Percentiles rank a stretch among this genome's conserved stretches.
phyloP scores from a whole-genome alignment of 35 echinoderm and acorn worm genomes.

The Eucidaris tribuloides region DNA sequence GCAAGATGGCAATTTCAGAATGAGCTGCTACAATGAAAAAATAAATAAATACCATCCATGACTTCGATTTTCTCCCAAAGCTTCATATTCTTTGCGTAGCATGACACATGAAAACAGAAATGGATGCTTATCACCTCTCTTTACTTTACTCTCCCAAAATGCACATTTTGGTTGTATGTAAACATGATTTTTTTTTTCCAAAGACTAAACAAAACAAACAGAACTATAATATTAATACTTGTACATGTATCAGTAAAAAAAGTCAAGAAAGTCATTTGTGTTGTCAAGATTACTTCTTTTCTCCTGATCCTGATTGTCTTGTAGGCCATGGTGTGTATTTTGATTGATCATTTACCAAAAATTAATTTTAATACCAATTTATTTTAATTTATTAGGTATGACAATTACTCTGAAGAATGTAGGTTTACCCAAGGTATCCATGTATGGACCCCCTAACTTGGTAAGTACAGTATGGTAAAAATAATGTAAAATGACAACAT shows the following conservation, averaged over 20 bases:
- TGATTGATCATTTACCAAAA: not conserved
- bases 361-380: not conserved
- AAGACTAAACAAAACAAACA: not conserved
- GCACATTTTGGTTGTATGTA: no score
- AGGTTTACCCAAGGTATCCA: conserved; percentile 39
- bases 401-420: conserved; percentile 61
- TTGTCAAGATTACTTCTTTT: not conserved
- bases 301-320: not conserved
- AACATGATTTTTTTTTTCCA: no score
- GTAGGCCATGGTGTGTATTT: not conserved
- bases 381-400: conserved; percentile 39
- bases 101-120: no score
- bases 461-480: conserved; percentile 8
- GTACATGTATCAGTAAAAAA: not conserved
- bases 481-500: not conserved
- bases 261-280: not conserved
- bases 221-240: not conserved
- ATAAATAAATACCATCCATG: no score
- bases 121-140: no score
- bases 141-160: no score
- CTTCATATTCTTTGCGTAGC: no score
- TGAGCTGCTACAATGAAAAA: no score
- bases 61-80: no score
- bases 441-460: conserved; percentile 57
- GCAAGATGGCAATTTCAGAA: no score